Evolutionary conservation across 2,888 invertebrate genomes (phyloP).

Genomic region (Parnassius mnemosyne): DNA sequence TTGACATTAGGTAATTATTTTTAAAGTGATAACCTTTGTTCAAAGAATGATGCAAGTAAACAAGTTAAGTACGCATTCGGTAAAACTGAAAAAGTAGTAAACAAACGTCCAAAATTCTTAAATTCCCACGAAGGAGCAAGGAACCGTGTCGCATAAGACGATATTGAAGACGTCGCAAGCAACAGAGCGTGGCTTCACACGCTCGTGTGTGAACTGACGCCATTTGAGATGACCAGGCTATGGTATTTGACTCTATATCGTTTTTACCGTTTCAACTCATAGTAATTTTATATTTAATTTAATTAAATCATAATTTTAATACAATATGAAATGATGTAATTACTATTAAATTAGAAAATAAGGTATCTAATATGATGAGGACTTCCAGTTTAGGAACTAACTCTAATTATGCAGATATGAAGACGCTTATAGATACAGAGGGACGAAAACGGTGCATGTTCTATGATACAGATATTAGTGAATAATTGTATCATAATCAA

Average conservation of each 20-base stretch:
- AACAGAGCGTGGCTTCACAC: constrained; percentile 44
- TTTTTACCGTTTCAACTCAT: constrained; percentile 23
- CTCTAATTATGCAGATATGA: no score
- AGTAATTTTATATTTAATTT: constrained; percentile 33
- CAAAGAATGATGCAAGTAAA: no score
- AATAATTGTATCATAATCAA: no score
- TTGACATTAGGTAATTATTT: no score
- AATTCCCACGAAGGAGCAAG: constrained; percentile 40
- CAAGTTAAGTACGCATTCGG: neutral
- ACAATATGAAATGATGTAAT: neutral
- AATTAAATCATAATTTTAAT: neutral
- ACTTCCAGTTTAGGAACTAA: no score
- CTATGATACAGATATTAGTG: no score
- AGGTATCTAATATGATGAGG: no score
- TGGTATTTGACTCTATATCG: constrained; percentile 22
- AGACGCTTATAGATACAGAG: no score
- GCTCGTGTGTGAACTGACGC: constrained; percentile 43
- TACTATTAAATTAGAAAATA: no score
- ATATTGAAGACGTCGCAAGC: constrained; percentile 44
- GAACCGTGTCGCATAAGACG: constrained; percentile 48
- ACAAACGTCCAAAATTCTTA: constrained; percentile 22
- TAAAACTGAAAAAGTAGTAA: constrained; percentile 3
- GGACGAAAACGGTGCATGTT: no score
- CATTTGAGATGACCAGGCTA: constrained; percentile 44
- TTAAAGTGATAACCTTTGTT: no score